phyloP scores from a whole-genome alignment of 2,888 invertebrate genomes.

The Pachycephus smyrnensis region DNA sequence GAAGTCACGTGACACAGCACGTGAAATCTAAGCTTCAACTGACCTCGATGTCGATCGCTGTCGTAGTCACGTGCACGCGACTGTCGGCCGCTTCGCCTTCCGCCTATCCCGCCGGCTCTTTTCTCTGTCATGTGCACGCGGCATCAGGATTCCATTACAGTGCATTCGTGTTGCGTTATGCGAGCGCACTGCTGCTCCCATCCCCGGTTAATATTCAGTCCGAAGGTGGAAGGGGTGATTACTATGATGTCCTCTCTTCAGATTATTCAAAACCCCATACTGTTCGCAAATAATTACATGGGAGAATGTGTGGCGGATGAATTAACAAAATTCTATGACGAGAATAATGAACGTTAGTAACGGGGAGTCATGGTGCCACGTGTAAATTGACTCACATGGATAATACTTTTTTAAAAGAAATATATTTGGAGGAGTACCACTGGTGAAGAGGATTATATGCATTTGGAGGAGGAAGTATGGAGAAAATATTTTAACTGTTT shows the following conservation, averaged over 20 bases:
- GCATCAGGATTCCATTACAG: constrained; percentile 24
- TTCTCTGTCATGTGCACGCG: constrained; percentile 46
- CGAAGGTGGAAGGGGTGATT: not conserved
- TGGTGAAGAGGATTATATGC: not conserved
- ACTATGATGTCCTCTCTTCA: not conserved
- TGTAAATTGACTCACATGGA: too few species aligned
- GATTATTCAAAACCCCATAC: not conserved
- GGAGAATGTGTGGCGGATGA: not conserved
- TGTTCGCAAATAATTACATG: not conserved
- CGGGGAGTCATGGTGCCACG: too few species aligned
- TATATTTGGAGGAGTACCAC: too few species aligned
- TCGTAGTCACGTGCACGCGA: constrained; percentile 47
- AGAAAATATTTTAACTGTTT: not conserved
- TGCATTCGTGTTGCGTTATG: constrained; percentile 6
- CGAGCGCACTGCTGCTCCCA: not conserved
- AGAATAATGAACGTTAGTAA: not conserved
- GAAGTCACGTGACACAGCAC: constrained; percentile 45
- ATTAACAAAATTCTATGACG: not conserved
- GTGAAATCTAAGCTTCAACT: constrained; percentile 32
- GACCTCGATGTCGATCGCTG: not conserved
- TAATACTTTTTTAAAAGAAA: too few species aligned
- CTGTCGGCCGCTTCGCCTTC: constrained; percentile 32
- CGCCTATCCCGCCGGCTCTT: constrained; percentile 30
- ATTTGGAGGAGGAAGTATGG: not conserved
- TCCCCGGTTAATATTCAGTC: not conserved